Base-by-base conservation (phyloP, 2,797 vertebrate genomes). In the Adelosebastes latens region DNA sequence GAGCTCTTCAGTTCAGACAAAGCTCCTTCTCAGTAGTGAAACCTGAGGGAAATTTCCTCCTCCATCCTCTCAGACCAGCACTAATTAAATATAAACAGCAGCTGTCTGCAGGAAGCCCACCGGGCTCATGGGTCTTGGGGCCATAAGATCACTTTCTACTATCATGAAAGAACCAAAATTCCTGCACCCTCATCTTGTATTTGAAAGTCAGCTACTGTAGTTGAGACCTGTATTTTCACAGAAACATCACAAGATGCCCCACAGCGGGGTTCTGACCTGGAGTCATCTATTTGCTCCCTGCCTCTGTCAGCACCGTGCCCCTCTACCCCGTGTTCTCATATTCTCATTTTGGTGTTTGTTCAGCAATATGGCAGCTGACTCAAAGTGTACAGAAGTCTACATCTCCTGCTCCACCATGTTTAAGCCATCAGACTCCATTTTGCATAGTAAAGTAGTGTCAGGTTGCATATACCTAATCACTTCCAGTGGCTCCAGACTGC, bases 11-110 rank as follows among this genome's bases (percentile, higher is more conserved):
- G 6, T 56, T 65, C 9, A 66, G 42, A 76, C 62, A 71, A 64
- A 76, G 63, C 32, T 27, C 27, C 53, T 69, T 53, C 53, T 72
- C 53, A 63, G 25, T 22, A 63, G 32, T 22, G 24, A 60, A 71
- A 78, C 34, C 6, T 31, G 14, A 31, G 24, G 67, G 66, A 22
- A 67, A 42, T 53, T 68, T 75, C 80, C 70, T 79, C 46, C 69
- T 82, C 29, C 56, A 72, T 77, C 9, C 64, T 61, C n/a, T 74
- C 66, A 78, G 75, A 77, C 68, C 76, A 72, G 64, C 66, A 39
- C 76, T 92, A 91, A 94, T 94, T 94, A 92, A 94, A 94, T 93
- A 89, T 88, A 94, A 95, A 94, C 89, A 84, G 70, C 82, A 86
- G 88, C 89, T 92, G 82, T 62, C 52, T 67, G 64, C 77, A 67